Evolutionary conservation across 2,888 invertebrate genomes (phyloP), one percentile per base, ranked within the genome.

Genomic region (Dendrolimus houi): DNA sequence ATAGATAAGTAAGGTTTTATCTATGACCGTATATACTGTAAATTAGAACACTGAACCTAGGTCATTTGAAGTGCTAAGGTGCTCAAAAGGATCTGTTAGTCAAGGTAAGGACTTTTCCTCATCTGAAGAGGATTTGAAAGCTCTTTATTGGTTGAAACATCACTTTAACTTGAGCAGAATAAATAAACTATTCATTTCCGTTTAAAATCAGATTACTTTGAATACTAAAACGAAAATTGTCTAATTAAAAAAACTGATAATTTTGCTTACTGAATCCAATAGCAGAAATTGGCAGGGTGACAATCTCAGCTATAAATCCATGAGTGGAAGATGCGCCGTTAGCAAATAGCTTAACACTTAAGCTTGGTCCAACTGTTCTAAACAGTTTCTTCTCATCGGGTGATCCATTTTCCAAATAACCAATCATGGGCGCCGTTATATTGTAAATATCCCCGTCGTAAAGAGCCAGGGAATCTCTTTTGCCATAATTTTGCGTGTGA

Each of bases 221-320:
- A 29, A 29, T 29, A 29, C 29, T 29, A 29, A 29, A 29, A 29
- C 29, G 17, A 29, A 29, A 29, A 29, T 6, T 6, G 29, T 3
- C 29, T 29, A 52, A 40, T 14, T 8, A 52, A 14, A 52, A 55
- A 41, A 52, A 47, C 8, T 54, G 13, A 59, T 8, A 41, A 59
- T 41, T 13, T 10, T 63, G 93, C 95, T 94, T 89, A 97, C 97
- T 96, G 70, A 96, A 95, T 73, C 96, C 96, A 78, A 97, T 95
- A 8, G 96, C 96, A 54, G 97, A 97, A 73, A 97, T 96, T 0
- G 99, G 99, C 53, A 99, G 87, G 0, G 98, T 98, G 0, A 99
- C 96, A 56, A 99, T 94, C 90, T 99, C 99, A 13, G 99, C 99
- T 63, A 99, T 96, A 75, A 99, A 99, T 40, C 99, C 99, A 81